phyloP scores from a whole-genome alignment of 1,140 invertebrate genomes.

The Zaprionus nigranus region DNA sequence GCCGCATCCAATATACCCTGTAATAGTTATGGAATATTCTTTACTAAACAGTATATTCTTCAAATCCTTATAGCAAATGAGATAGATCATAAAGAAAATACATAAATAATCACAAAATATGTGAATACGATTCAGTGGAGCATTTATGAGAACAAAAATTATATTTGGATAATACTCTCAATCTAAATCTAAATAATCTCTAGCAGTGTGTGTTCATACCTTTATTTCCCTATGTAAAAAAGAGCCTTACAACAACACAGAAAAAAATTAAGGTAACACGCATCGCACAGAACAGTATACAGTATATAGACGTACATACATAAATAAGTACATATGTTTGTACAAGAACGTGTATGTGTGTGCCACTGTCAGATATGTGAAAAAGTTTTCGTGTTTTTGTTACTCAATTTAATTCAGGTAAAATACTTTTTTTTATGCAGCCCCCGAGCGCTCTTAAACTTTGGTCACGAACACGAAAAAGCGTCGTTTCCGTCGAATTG shows the following conservation, averaged over 20 bases:
- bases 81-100: no score
- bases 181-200: no score
- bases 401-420: conserved; percentile 84
- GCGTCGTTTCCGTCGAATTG: conserved; percentile 76
- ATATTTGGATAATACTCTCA: no score
- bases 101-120: no score
- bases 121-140: no score
- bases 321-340: neutral
- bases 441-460: conserved; percentile 59
- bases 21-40: neutral
- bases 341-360: conserved; percentile 15
- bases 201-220: no score
- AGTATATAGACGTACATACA: conserved; percentile 39
- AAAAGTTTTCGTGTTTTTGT: conserved; percentile 78
- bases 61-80: neutral
- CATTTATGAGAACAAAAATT: no score
- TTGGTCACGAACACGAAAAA: conserved; percentile 82
- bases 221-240: no score
- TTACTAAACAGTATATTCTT: neutral
- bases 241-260: conserved; percentile 21
- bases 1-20: neutral
- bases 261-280: conserved; percentile 43
- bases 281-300: conserved; percentile 48
- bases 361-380: conserved; percentile 32
- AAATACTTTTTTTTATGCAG: conserved; percentile 60